Evolutionary conservation across 2,113 vertebrate species (phyloP).

Genomic region (Galemys pyrenaicus): DNA sequence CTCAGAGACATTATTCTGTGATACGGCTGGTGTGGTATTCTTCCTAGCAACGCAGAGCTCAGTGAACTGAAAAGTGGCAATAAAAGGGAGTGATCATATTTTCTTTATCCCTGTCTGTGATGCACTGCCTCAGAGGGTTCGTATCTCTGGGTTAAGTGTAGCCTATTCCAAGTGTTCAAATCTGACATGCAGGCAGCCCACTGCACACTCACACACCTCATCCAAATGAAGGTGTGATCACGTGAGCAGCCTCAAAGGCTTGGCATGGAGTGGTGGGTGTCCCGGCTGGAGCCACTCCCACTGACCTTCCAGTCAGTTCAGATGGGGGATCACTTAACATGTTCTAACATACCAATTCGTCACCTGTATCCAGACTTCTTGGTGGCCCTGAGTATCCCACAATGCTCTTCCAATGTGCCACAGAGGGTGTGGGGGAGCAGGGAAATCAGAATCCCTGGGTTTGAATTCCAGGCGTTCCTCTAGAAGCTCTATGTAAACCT

Average conservation of each 20-base stretch:
- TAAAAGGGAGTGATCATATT: background rate
- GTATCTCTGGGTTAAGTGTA: background rate
- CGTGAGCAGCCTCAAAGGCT: background rate
- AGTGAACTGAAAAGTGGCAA: background rate
- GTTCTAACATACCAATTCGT: background rate
- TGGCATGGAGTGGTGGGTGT: background rate
- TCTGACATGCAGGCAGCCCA: background rate
- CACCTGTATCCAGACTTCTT: background rate
- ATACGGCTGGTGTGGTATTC: background rate
- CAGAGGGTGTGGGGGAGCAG: background rate
- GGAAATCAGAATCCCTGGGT: background rate
- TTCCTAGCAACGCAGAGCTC: background rate
- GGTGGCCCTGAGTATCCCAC: background rate
- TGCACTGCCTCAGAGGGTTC: background rate
- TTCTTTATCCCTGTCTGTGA: background rate
- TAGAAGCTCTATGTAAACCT: background rate
- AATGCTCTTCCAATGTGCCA: background rate
- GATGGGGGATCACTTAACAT: background rate
- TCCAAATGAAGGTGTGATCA: background rate
- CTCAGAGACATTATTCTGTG: background rate
- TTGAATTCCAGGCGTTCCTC: background rate
- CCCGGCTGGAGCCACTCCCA: background rate
- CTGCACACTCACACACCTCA: background rate
- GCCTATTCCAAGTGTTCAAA: background rate
- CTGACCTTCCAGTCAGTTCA: background rate